These are phyloP conservation scores for Oncorhynchus tshawytscha DNA, from an alignment of 2,113 vertebrate genomes.

Conservation along the genomic window DNA sequence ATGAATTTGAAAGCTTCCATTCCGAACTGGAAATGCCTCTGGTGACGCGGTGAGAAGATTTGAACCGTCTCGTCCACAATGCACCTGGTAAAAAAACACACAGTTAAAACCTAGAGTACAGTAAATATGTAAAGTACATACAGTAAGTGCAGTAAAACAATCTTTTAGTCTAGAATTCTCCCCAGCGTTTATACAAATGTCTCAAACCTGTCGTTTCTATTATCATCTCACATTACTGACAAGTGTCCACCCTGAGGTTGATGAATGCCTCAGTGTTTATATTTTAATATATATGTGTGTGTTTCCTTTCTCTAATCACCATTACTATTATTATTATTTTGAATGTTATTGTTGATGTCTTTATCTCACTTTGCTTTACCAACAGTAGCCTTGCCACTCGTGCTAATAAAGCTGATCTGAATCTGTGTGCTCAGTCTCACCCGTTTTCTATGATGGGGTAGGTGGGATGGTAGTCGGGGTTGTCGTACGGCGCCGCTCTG, in stretches of 20 bases:
- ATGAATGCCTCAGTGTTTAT: no score
- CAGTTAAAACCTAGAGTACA: background rate
- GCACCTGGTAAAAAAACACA: slow-evolving; percentile 51
- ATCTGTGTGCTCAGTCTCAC: slow-evolving; percentile 38
- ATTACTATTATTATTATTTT: no score
- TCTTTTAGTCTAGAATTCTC: background rate
- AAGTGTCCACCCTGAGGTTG: background rate
- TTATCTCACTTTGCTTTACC: no score
- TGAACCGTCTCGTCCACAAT: slow-evolving; percentile 53
- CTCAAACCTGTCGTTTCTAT: no score
- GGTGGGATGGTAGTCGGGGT: slow-evolving; percentile 46
- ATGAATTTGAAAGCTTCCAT: slow-evolving; percentile 75
- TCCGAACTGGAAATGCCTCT: slow-evolving; percentile 57
- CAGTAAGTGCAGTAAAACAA: background rate
- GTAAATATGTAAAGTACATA: background rate
- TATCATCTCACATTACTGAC: background rate
- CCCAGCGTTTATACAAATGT: background rate
- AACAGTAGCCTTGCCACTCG: no score
- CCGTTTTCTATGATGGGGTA: slow-evolving; percentile 72
- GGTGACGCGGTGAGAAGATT: slow-evolving; percentile 7
- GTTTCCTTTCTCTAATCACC: no score
- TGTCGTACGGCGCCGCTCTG: slow-evolving; percentile 66
- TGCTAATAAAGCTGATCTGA: background rate
- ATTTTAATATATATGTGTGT: no score
- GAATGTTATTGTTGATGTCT: no score